Base-by-base conservation (phyloP, 2,888 invertebrate genomes). In the Sminthurides aquaticus region DNA sequence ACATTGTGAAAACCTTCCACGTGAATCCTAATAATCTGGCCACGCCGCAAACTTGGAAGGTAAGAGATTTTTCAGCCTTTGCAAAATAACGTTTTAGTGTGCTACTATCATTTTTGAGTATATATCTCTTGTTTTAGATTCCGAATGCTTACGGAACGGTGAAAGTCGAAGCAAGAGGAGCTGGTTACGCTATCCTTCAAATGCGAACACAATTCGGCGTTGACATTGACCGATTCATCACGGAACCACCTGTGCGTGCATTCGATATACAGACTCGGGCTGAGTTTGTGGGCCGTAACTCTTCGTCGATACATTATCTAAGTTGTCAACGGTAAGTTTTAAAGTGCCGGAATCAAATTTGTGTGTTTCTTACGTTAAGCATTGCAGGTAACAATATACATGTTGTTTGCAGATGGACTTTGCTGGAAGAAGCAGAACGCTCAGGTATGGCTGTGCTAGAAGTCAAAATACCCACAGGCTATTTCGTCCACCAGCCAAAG, bases 71-170 rank as follows among this genome's bases (percentile, higher is more conserved):
- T 29, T 59, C 15, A 15, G 22, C 22, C 26, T 56, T 55, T 55
- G 1, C n/a, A 20, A 43, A 22, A 24, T 43, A 26, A 27, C 56
- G 24, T 48, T 28, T 34, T 8, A 8, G 18, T 5, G n/a, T 29
- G 22, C 58, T 3, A 22, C 25, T 25, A 34, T 52, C 22, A 52
- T 8, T 28, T 5, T 22, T 28, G 22, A 20, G 22, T 11, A 8
- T 34, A 15, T 34, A 34, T 15, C 20, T n/a, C 43, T 66, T n/a
- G 56, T 49, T 27, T n/a, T 75, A 89, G 88, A 91, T 94, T 78
- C 91, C 92, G 0, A 86, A 89, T 76, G 94, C 94, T 56, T 96
- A 91, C 90, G 96, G 96, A 76, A 92, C 91, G 0, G 90, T 96
- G 48, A 90, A 91, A 79, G 91, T 95, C 56, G 88, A 90, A 74